Evolutionary conservation across 1,140 invertebrate species (phyloP).

Genomic region (Caerostris extrusa): DNA sequence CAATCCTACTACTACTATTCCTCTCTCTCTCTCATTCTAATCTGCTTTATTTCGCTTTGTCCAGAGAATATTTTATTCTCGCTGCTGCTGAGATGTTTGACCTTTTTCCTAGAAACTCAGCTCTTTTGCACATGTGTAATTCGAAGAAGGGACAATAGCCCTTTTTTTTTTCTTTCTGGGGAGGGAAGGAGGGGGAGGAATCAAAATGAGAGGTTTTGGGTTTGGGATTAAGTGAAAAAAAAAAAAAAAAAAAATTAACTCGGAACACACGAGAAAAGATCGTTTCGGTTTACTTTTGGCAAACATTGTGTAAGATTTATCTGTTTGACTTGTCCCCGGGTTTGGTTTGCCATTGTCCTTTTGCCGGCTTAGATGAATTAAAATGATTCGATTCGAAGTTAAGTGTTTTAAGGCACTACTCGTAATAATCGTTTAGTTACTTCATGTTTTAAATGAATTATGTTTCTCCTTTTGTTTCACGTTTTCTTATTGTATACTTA

Average conservation of each 20-base stretch:
- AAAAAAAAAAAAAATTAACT: not conserved
- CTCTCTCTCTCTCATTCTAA: not conserved
- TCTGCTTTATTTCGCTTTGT: constrained; percentile 63
- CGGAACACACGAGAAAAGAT: not conserved
- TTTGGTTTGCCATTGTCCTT: constrained; percentile 18
- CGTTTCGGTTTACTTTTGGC: constrained; percentile 28
- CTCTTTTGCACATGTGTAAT: constrained; percentile 9
- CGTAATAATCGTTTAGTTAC: not conserved
- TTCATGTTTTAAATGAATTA: constrained; percentile 33
- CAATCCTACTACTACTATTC: not conserved
- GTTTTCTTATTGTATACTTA: not conserved
- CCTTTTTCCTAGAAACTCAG: constrained; percentile 29
- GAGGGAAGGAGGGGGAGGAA: not conserved
- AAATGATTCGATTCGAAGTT: not conserved
- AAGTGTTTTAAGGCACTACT: not conserved
- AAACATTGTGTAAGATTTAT: constrained; percentile 46
- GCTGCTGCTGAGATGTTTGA: not conserved
- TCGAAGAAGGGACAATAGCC: constrained; percentile 29
- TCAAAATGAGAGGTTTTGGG: not conserved
- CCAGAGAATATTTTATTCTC: not conserved
- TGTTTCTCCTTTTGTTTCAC: constrained; percentile 6
- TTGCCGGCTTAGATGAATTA: not conserved
- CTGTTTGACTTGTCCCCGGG: not conserved
- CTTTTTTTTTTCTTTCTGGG: not conserved
- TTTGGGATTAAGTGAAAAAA: not conserved